These are phyloP conservation scores for Neolamprologus falcicula DNA, from an alignment of 2,113 vertebrate species.

Conservation along the genomic window DNA sequence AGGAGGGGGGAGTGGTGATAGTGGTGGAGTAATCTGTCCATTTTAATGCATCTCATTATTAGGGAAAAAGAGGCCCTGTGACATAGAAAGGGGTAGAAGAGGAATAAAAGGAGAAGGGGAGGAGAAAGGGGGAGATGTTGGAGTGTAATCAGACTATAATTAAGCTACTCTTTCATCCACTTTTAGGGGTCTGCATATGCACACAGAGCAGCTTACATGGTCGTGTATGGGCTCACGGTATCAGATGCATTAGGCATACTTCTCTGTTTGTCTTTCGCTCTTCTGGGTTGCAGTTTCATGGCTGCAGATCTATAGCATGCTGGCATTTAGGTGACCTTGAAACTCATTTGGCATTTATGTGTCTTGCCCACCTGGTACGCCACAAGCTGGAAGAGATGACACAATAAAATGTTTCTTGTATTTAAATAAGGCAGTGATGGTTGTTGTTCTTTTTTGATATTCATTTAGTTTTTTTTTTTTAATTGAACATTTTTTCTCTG, in stretches of 20 bases:
- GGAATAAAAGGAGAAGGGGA: not conserved
- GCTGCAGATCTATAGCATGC: not conserved
- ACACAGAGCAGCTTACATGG: not conserved
- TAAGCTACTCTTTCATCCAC: slow-evolving; percentile 23
- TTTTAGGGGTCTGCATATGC: not conserved
- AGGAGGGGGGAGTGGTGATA: not conserved
- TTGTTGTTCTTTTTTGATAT: not conserved
- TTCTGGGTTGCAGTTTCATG: not conserved
- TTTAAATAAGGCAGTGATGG: not conserved
- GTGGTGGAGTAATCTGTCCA: not conserved
- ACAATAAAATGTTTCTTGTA: not conserved
- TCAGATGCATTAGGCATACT: not conserved
- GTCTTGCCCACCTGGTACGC: not conserved
- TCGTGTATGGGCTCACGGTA: not conserved
- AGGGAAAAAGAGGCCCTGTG: slow-evolving; percentile 23
- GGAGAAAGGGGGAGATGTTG: not conserved
- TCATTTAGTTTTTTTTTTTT: not conserved
- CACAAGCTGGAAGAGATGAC: not conserved
- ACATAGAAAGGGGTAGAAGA: not conserved
- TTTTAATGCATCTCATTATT: slow-evolving; percentile 63
- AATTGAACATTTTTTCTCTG: not conserved
- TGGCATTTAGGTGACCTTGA: slow-evolving; percentile 21
- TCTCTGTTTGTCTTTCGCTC: not conserved
- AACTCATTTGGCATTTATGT: not conserved
- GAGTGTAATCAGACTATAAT: slow-evolving; percentile 39